phyloP scores from a whole-genome alignment of 2,797 vertebrate genomes.

The Staurois parvus region DNA sequence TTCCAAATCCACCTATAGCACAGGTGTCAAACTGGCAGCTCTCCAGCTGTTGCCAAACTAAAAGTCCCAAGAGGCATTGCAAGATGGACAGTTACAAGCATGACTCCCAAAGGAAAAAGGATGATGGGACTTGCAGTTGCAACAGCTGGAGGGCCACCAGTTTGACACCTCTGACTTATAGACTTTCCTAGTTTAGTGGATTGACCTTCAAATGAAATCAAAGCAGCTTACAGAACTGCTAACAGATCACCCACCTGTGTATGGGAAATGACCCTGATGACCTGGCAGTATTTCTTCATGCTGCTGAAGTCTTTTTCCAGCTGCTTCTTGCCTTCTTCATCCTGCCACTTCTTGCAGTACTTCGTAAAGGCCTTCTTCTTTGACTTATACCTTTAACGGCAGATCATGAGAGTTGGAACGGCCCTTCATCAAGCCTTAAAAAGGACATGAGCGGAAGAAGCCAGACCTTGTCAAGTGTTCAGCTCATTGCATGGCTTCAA shows the following conservation, averaged over 20 bases:
- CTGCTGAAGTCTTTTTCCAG: conserved; percentile 93
- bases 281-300: conserved; percentile 98
- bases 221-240: no score
- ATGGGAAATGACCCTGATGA: conserved; percentile 91
- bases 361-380: conserved; percentile 99
- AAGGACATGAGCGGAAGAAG: conserved; percentile 86
- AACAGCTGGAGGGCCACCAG: no score
- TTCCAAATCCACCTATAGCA: no score
- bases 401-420: conserved; percentile 75
- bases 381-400: conserved; percentile 93
- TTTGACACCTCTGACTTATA: no score
- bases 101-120: no score
- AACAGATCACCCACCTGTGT: conserved; percentile 83
- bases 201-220: no score
- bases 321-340: conserved; percentile 97
- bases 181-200: no score
- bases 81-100: no score
- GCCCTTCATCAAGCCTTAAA: conserved; percentile 84
- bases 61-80: no score
- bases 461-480: conserved; percentile 66
- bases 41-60: no score
- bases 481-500: conserved; percentile 95
- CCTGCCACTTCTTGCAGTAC: conserved; percentile 99
- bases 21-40: no score
- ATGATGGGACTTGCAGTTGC: no score